Evolutionary conservation across 2,113 vertebrate species (phyloP), one percentile per base, ranked within the genome.

Genomic region (Muntiacus muntjak): DNA sequence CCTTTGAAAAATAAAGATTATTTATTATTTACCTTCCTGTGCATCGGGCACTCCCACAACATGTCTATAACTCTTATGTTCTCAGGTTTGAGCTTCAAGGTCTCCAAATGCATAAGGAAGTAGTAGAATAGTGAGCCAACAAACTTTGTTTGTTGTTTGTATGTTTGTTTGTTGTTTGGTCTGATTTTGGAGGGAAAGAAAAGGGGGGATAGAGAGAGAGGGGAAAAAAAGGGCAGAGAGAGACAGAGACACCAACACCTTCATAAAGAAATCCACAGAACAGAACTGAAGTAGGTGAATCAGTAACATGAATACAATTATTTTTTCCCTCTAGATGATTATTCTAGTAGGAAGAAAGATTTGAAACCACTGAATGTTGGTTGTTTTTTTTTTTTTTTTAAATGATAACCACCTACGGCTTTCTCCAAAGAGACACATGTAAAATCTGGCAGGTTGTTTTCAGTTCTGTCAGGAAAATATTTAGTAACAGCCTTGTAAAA

Each of bases 401-500:
- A 50, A 50, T 78, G 88, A 90, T 92, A 97, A 97, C 95, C 92
- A 36, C 58, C 96, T 92, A 54, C 86, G 97, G 87, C 54, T 92
- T 92, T 97, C 91, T 14, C 84, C 26, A 95, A 33, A 95, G n/a
- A 98, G 76, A 87, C 25, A 94, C 90, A 85, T 91, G 95, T 96
- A 95, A 97, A 98, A 86, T 81, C 92, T 71, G 81, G 74, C 57
- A 93, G 97, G 79, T 87, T 97, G 79, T 98, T 98, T 94, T 92
- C 50, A 93, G 94, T 96, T 97, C 92, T 97, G 97, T 97, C 96
- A 98, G 95, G 97, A 98, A 98, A 97, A 98, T 86, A 97, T 96
- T 98, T 97, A 97, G 95, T 76, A 96, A 89, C 83, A 98, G 78
- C 55, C 97, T 96, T 97, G 93, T 97, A 94, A 97, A 98, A 97